Evolutionary conservation across 2,113 vertebrate genomes (phyloP).

Genomic region (Dasyornis broadbenti): DNA sequence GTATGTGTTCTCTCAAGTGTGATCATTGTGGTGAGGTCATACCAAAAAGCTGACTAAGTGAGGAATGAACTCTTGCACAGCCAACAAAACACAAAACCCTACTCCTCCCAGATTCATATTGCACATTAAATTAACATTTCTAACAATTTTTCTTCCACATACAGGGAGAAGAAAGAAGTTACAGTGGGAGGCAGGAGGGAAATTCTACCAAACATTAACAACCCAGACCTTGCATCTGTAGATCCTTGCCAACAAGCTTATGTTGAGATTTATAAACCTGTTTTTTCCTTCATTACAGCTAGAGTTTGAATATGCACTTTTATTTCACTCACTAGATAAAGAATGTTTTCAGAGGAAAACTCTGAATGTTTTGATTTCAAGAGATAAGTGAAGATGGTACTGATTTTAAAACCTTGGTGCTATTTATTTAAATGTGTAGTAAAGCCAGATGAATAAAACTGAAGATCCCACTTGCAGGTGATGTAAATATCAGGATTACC

Average conservation of each 20-base stretch:
- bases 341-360: background rate
- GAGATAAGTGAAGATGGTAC: background rate
- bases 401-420: background rate
- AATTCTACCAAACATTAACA: background rate
- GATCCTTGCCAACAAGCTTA: background rate
- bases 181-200: background rate
- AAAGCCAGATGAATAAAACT: background rate
- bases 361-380: background rate
- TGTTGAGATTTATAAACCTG: background rate
- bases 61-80: background rate
- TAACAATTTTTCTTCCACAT: background rate
- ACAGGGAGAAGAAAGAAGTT: background rate
- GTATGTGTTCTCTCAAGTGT: background rate
- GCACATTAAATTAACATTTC: background rate
- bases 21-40: background rate
- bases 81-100: background rate
- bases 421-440: background rate
- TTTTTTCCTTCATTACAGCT: background rate
- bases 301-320: background rate
- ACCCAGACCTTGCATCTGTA: background rate
- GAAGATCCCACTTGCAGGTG: background rate
- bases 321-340: background rate
- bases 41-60: background rate
- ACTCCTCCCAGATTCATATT: background rate
- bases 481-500: background rate